Conservation (phyloP, 2,888 invertebrate species). For the Oxystoma pomonae region DNA sequence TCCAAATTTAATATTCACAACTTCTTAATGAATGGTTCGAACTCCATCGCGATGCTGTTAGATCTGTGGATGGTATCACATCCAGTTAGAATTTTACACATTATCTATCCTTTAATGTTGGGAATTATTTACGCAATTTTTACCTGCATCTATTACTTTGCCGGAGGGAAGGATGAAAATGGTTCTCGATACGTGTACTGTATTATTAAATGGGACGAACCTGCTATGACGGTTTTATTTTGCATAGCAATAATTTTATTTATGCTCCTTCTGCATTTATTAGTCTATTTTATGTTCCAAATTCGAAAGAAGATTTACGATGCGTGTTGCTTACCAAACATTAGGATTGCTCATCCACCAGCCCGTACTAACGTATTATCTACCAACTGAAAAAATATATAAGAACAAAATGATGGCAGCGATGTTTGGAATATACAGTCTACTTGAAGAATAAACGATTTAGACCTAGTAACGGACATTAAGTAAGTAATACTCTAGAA, state of each 20-base stretch:
- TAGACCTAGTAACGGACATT: no score
- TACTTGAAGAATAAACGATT: no score
- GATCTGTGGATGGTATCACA: slow-evolving; percentile 70
- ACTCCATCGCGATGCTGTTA: slow-evolving; percentile 67
- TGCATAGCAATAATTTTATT: slow-evolving; percentile 57
- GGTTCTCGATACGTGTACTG: slow-evolving; percentile 68
- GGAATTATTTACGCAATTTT: slow-evolving; percentile 62
- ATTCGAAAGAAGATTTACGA: slow-evolving; percentile 33
- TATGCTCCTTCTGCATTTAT: slow-evolving; percentile 57
- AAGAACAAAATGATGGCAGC: no score
- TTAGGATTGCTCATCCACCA: no score
- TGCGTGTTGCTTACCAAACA: no score
- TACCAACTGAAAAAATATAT: no score
- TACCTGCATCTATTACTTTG: slow-evolving; percentile 63
- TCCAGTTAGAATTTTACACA: slow-evolving; percentile 61
- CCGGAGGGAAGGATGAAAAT: slow-evolving; percentile 66
- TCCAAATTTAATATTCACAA: slow-evolving; percentile 66
- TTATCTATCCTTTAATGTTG: slow-evolving; percentile 59
- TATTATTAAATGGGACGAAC: slow-evolving; percentile 70
- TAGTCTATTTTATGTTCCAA: slow-evolving; percentile 54
- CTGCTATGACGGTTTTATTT: slow-evolving; percentile 55
- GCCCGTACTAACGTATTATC: no score
- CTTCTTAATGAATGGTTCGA: slow-evolving; percentile 69
- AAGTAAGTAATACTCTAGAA: no score
- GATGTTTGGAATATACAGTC: no score